A percentile compares a stretch with the other conserved stretches of the same genome.
phyloP scores from a whole-genome alignment of 2,888 invertebrate genomes.

The Brenthis daphne region DNA sequence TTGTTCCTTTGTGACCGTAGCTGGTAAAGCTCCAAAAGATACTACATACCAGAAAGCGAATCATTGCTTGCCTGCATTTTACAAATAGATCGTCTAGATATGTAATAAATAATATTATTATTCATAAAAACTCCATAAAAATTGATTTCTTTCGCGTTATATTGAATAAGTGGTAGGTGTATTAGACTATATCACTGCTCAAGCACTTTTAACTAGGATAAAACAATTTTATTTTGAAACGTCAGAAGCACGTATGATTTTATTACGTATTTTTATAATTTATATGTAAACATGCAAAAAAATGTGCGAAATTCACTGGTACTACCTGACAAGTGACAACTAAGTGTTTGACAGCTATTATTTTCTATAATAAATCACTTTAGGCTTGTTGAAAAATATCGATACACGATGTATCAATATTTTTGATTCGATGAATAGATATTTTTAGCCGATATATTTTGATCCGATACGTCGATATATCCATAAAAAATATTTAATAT shows the following conservation, averaged over 20 bases:
- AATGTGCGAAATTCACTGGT: conserved; percentile 26
- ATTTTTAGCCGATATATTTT: no score
- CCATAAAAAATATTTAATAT: no score
- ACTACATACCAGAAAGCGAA: conserved; percentile 65
- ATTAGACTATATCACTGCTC: conserved; percentile 8
- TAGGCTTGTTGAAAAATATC: no score
- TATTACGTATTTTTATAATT: conserved; percentile 13
- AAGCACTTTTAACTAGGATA: not conserved
- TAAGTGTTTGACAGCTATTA: conserved; percentile 14
- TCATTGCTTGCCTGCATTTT: conserved; percentile 73
- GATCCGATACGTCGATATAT: no score
- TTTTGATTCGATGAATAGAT: no score
- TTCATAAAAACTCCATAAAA: conserved; percentile 35
- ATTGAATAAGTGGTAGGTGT: not conserved
- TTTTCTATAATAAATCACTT: conserved; percentile 6
- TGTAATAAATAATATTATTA: conserved; percentile 26
- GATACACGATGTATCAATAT: no score
- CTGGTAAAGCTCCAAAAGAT: conserved; percentile 5
- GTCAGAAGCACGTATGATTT: conserved; percentile 3
- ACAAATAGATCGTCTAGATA: conserved; percentile 36
- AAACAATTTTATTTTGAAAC: not conserved
- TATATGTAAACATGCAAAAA: conserved; percentile 17
- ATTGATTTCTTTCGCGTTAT: conserved; percentile 18
- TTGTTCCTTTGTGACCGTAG: not conserved
- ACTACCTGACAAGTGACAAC: conserved; percentile 23